Evolutionary conservation across 2,113 vertebrate species (phyloP).

Genomic region (Thunnus thynnus): DNA sequence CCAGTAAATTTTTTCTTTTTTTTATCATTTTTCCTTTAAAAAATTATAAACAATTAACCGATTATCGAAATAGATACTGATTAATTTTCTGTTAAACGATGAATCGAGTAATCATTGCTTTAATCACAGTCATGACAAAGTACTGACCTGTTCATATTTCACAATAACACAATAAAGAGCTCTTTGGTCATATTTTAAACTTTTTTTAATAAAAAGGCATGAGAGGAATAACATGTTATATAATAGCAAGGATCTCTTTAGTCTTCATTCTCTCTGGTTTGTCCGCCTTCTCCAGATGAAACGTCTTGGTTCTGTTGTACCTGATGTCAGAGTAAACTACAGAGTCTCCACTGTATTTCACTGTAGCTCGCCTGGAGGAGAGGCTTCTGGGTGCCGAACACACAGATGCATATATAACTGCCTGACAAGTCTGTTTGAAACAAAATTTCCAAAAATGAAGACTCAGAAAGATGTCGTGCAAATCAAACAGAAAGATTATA

Average conservation of each 20-base stretch:
- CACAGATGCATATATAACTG: not conserved
- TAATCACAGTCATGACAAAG: no score
- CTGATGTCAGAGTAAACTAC: conserved; percentile 22
- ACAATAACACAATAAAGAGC: no score
- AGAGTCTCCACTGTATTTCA: not conserved
- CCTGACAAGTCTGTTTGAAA: not conserved
- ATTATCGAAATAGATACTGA: no score
- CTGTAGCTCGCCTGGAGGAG: not conserved
- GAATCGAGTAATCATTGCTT: no score
- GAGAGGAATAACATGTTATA: not conserved
- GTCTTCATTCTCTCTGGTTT: not conserved
- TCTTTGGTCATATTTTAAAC: no score
- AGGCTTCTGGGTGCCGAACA: not conserved
- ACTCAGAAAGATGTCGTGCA: not conserved
- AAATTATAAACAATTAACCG: no score
- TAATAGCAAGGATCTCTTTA: not conserved
- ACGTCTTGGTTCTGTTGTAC: not conserved
- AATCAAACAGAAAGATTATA: not conserved
- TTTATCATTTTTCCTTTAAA: no score
- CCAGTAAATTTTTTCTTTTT: no score
- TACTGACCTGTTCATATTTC: no score
- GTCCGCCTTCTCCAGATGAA: not conserved
- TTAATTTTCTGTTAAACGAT: no score
- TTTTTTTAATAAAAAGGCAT: no score
- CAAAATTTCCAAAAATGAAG: not conserved